phyloP scores from a whole-genome alignment of 92 coral and sea anemone species.

The Zoanthus sansibaricus region DNA sequence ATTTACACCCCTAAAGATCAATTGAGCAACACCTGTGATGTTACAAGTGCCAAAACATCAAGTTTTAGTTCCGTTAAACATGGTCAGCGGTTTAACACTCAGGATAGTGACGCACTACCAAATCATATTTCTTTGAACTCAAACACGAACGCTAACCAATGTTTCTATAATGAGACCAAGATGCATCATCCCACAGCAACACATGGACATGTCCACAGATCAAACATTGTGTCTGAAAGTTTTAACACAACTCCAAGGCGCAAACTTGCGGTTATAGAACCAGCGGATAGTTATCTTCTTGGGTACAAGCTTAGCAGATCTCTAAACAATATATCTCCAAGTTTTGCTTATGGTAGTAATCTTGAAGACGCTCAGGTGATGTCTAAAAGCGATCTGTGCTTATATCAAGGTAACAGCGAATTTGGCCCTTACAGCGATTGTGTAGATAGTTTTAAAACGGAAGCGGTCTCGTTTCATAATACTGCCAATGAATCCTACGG shows the following conservation, averaged over 20 bases:
- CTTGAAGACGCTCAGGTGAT: constrained; percentile 21
- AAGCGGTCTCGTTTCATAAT: not conserved
- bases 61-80: not conserved
- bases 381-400: constrained; percentile 40
- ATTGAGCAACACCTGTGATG: not conserved
- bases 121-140: not conserved
- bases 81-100: not conserved
- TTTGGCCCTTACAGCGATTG: not conserved
- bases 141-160: not conserved
- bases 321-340: constrained; percentile 13
- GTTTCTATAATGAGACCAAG: not conserved
- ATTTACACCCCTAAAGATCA: not conserved
- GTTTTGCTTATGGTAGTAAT: not conserved
- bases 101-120: not conserved
- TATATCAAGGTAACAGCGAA: constrained; percentile 36
- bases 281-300: not conserved
- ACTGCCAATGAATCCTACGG: not conserved
- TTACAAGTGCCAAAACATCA: not conserved
- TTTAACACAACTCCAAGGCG: not conserved
- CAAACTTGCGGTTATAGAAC: constrained; percentile 6
- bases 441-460: not conserved
- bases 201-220: not conserved
- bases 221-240: not conserved
- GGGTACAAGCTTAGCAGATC: constrained; percentile 21
- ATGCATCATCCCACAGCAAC: not conserved